Evolutionary conservation across 1,140 invertebrate genomes (phyloP).

Genomic region (Alviniconcha marisindica): DNA sequence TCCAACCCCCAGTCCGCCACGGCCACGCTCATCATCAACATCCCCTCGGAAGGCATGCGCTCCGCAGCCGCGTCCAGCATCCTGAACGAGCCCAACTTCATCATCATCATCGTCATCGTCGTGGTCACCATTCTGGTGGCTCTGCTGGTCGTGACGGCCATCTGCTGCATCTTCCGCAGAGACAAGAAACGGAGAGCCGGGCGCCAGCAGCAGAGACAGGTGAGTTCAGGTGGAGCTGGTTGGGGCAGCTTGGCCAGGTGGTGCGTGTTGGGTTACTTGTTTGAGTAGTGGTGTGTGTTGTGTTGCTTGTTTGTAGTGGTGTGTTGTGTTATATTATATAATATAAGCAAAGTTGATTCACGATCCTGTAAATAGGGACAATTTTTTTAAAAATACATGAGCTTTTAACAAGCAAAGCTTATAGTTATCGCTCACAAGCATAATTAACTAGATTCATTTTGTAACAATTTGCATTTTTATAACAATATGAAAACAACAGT

Average conservation of each 20-base stretch:
- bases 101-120: conserved; percentile 46
- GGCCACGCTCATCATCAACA: not conserved
- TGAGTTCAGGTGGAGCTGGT: not conserved
- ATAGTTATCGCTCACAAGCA: too few species aligned
- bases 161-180: conserved; percentile 40
- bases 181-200: conserved; percentile 37
- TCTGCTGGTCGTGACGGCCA: conserved; percentile 31
- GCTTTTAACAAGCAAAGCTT: too few species aligned
- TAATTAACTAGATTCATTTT: too few species aligned
- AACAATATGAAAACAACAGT: too few species aligned
- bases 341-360: too few species aligned
- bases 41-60: conserved; percentile 36
- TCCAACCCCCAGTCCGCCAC: not conserved
- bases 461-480: too few species aligned
- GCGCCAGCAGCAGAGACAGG: conserved; percentile 28
- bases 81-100: conserved; percentile 38
- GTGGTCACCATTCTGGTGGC: conserved; percentile 38
- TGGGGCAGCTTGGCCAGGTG: not conserved
- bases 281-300: too few species aligned
- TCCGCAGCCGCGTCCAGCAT: conserved; percentile 5
- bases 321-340: too few species aligned
- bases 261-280: not conserved
- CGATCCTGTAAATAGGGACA: too few species aligned
- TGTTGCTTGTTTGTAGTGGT: too few species aligned
- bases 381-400: too few species aligned